Base-by-base conservation (phyloP, 2,797 vertebrate genomes). In the Etheostoma perlongum region DNA sequence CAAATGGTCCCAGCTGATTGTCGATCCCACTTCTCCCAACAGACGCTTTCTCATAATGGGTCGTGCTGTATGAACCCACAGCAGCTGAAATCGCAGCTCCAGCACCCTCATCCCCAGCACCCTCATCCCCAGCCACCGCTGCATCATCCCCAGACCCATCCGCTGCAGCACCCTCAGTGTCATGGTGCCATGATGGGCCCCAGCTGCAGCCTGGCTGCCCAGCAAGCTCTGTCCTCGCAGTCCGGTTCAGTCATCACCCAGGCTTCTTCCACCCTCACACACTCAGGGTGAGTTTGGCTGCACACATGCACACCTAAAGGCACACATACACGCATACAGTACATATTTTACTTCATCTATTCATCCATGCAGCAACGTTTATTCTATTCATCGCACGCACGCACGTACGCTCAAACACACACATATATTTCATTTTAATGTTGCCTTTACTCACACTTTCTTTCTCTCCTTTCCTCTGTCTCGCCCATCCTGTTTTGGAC, bases 181-280 rank as follows among this genome's bases (percentile, higher is more conserved):
- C 93, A 92, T 23, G 84, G 90, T 72, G 63, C 89, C 51, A 67
- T 93, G 86, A 81, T 93, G 87, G 93, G 85, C 61, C 86, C 89
- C 4, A 92, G 90, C 84, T 94, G 93, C 89, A 93, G 91, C 83
- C 82, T 93, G 87, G 89, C 91, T 2, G 78, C 87, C 86, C 97
- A 98, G 82, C 97, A 98, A 89, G 95, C 95, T 52, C 95, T 98
- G 93, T 96, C 97, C 0, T 96, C 97, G 1, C 97, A 97, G 92
- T 96, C 97, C 72, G 97, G 96, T 85, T 98, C 98, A 0, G 97
- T 98, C 93, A 98, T 98, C 89, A 98, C 97, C 2, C 97, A 98
- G 94, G 96, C 97, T 86, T 95, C 97, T 81, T 90, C 92, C 68
- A 76, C 85, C 19, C 88, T 94, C 78, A 90, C 94, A 77, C 93